These are phyloP conservation scores for Selene dorsalis DNA, from an alignment of 2,797 vertebrate species.

Conservation along the genomic window DNA sequence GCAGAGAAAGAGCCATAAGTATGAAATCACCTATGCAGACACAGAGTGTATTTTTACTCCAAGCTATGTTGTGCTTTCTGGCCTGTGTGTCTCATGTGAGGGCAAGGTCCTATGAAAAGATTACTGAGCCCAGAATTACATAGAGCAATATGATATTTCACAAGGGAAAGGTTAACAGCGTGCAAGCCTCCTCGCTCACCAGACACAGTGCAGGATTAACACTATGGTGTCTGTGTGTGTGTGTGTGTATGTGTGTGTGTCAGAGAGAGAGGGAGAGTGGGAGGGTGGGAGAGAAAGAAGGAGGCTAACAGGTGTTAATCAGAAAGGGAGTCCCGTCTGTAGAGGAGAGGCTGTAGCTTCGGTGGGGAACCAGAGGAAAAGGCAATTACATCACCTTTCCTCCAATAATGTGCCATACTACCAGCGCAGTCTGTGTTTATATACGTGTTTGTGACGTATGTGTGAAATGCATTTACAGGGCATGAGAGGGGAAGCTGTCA, in stretches of 20 bases:
- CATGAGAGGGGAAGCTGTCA: conserved; percentile 52
- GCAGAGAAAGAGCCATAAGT: conserved; percentile 1
- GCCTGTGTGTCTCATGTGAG: background rate
- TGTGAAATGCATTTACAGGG: conserved; percentile 50
- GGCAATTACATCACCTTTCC: conserved; percentile 82
- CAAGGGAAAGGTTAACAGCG: conserved; percentile 55
- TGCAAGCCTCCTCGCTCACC: conserved; percentile 50
- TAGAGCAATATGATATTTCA: conserved; percentile 56
- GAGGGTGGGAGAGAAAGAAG: conserved; percentile 40
- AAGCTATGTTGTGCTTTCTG: background rate
- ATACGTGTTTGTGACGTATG: conserved; percentile 18
- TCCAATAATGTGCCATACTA: conserved; percentile 70
- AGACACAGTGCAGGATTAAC: conserved; percentile 72
- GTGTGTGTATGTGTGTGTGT: conserved; percentile 11
- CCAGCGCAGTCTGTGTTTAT: conserved; percentile 52
- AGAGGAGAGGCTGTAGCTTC: conserved; percentile 56
- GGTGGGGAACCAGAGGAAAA: conserved; percentile 60
- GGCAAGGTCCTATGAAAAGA: conserved; percentile 11
- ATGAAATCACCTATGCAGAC: conserved; percentile 13
- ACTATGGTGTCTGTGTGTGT: conserved; percentile 29
- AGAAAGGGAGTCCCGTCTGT: conserved; percentile 82
- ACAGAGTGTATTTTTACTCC: background rate
- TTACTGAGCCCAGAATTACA: conserved; percentile 29
- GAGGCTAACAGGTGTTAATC: conserved; percentile 86
- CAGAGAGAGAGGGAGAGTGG: conserved; percentile 9